Percentiles rank a stretch among this genome's conserved stretches.
Evolutionary conservation across 1,140 invertebrate species (phyloP).

Genomic region (Dendrolimus kikuchii): DNA sequence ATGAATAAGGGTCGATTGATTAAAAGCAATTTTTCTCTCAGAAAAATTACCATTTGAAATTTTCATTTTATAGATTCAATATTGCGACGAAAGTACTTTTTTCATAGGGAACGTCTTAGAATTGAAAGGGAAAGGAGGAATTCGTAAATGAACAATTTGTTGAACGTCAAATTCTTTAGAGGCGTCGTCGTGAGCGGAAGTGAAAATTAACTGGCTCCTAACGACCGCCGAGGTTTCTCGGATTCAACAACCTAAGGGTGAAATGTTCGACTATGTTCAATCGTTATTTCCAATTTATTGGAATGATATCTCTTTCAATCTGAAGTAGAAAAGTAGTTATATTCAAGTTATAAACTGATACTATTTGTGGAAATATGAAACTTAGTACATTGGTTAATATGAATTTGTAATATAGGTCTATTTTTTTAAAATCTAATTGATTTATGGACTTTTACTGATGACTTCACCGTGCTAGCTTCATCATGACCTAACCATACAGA

Average conservation of each 20-base stretch:
- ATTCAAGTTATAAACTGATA: too few species aligned
- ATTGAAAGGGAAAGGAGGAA: slow-evolving; percentile 14
- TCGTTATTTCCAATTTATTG: slow-evolving; percentile 15
- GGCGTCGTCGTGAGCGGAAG: slow-evolving; percentile 7
- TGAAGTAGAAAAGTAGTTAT: neutral
- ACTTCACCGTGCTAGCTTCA: too few species aligned
- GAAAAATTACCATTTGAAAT: neutral
- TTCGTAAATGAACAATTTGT: slow-evolving; percentile 22
- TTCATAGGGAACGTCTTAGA: slow-evolving; percentile 13
- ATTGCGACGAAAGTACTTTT: slow-evolving; percentile 14
- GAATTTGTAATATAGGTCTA: too few species aligned
- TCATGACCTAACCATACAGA: too few species aligned
- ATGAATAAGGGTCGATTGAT: slow-evolving; percentile 1
- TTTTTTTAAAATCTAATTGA: too few species aligned
- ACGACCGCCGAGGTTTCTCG: slow-evolving; percentile 10
- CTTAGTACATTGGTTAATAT: too few species aligned
- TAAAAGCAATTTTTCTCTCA: neutral
- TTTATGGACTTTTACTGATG: too few species aligned
- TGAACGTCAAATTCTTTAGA: slow-evolving; percentile 13
- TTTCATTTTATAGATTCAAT: slow-evolving; percentile 13
- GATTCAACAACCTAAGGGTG: slow-evolving; percentile 8
- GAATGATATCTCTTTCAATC: slow-evolving; percentile 6
- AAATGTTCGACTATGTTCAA: slow-evolving; percentile 17
- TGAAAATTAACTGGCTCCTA: slow-evolving; percentile 21
- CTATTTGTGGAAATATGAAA: too few species aligned